These are phyloP conservation scores for Paedocypris sp. DNA, from an alignment of 2,113 vertebrate species.

Conservation along the genomic window DNA sequence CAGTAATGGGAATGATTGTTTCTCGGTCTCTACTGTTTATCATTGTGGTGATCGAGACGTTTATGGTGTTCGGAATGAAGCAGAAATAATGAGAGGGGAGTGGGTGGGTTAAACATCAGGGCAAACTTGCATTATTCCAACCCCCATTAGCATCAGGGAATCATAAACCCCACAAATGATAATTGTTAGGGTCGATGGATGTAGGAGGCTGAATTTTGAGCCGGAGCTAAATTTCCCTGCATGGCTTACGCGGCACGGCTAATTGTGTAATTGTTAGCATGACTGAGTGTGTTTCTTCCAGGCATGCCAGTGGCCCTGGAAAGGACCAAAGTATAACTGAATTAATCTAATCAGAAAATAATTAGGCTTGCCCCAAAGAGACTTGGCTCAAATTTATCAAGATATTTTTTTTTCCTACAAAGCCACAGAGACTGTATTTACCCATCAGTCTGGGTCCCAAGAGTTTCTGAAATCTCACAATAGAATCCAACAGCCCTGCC, in stretches of 20 bases:
- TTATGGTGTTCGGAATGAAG: conserved; percentile 19
- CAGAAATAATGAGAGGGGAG: conserved; percentile 30
- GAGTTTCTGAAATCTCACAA: conserved; percentile 32
- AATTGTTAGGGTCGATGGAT: conserved; percentile 26
- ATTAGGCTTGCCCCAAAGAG: conserved; percentile 53
- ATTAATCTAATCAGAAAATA: conserved; percentile 66
- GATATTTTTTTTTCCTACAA: conserved; percentile 10
- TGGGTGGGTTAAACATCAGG: conserved; percentile 29
- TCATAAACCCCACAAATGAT: conserved; percentile 30
- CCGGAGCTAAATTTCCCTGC: conserved; percentile 29
- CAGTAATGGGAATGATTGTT: conserved; percentile 13
- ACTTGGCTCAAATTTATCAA: conserved; percentile 56
- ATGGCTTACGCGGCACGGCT: conserved; percentile 45
- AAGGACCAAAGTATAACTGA: conserved; percentile 53
- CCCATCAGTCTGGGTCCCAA: conserved; percentile 39
- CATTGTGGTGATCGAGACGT: conserved; percentile 25
- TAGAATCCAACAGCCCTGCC: conserved; percentile 36
- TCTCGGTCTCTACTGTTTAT: conserved; percentile 16
- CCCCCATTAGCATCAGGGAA: conserved; percentile 26
- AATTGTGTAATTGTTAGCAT: conserved; percentile 60
- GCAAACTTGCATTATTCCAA: conserved; percentile 24
- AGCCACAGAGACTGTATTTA: conserved; percentile 29
- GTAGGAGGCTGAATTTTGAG: conserved; percentile 24
- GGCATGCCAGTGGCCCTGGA: conserved; percentile 54
- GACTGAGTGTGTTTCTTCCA: conserved; percentile 54